phyloP scores from a whole-genome alignment of 92 coral and sea anemone species.

The Montipora capitata region DNA sequence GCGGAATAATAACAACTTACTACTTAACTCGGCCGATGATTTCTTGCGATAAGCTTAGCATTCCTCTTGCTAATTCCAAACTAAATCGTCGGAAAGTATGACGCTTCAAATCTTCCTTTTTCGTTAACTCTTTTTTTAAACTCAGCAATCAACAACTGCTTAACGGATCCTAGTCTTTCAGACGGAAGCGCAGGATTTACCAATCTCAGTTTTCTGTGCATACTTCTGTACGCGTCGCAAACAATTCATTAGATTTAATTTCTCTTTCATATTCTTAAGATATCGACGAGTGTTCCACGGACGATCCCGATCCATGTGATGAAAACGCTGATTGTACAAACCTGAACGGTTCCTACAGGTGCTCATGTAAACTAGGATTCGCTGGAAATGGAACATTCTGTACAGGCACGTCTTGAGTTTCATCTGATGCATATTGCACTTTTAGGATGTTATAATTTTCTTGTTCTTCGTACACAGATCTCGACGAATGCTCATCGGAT shows the following conservation, averaged over 20 bases:
- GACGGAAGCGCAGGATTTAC: too few relatives aligned
- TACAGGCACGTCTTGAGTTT: slow-evolving; percentile 39
- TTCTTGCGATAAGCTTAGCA: too few relatives aligned
- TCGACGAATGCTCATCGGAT: slow-evolving; percentile 53
- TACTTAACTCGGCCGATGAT: too few relatives aligned
- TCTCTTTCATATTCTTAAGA: neutral
- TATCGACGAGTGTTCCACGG: slow-evolving; percentile 49
- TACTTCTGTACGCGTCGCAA: too few relatives aligned
- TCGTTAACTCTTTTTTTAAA: too few relatives aligned
- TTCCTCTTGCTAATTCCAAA: too few relatives aligned
- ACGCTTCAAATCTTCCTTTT: too few relatives aligned
- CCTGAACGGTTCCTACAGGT: slow-evolving; percentile 45
- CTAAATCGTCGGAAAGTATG: too few relatives aligned
- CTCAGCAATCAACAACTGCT: too few relatives aligned
- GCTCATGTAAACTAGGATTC: slow-evolving; percentile 65
- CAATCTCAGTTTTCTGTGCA: too few relatives aligned
- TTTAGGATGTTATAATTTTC: neutral
- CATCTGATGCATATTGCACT: neutral
- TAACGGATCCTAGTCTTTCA: too few relatives aligned
- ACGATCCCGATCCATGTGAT: slow-evolving; percentile 35
- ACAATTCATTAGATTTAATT: neutral
- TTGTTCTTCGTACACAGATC: slow-evolving; percentile 4
- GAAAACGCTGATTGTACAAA: slow-evolving; percentile 58
- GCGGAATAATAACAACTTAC: too few relatives aligned
- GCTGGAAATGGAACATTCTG: slow-evolving; percentile 60